These are phyloP conservation scores for Drosophila nigromelanica DNA, from an alignment of 1,140 invertebrate genomes.

Conservation along the genomic window DNA sequence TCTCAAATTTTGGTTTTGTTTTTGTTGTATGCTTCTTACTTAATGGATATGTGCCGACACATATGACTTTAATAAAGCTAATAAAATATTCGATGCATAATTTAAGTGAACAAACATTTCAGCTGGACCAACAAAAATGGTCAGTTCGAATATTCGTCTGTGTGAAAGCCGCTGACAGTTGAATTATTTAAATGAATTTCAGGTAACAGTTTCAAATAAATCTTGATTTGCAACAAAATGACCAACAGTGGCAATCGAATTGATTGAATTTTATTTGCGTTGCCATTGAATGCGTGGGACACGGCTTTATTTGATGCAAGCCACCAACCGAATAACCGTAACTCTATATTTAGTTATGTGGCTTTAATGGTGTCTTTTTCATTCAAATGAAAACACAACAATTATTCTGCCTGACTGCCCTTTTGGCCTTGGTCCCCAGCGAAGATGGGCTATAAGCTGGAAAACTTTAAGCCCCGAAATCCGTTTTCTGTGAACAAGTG, in stretches of 20 bases:
- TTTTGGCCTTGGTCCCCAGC: not conserved
- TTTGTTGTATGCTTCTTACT: constrained; percentile 9
- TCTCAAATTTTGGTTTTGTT: not conserved
- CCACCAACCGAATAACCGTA: not conserved
- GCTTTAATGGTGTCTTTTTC: constrained; percentile 17
- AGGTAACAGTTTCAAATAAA: constrained; percentile 26
- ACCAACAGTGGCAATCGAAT: constrained; percentile 3
- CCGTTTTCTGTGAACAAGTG: constrained; percentile 35
- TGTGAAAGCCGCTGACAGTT: constrained; percentile 32
- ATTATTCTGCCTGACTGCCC: constrained; percentile 30
- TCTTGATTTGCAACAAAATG: constrained; percentile 16
- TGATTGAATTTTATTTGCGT: constrained; percentile 30
- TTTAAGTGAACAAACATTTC: constrained; percentile 31
- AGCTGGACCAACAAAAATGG: not conserved
- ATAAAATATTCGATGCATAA: constrained; percentile 51
- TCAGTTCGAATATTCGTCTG: not conserved
- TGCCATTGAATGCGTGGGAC: not conserved
- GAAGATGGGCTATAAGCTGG: constrained; percentile 21
- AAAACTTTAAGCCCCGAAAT: constrained; percentile 26
- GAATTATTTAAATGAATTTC: constrained; percentile 60
- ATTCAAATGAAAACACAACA: constrained; percentile 21
- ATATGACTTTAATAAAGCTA: constrained; percentile 44
- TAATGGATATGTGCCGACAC: constrained; percentile 10
- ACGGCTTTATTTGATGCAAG: not conserved
- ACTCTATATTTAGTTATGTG: constrained; percentile 24